Evolutionary conservation across 2,113 vertebrate genomes (phyloP).

Genomic region (Microtus oregoni): DNA sequence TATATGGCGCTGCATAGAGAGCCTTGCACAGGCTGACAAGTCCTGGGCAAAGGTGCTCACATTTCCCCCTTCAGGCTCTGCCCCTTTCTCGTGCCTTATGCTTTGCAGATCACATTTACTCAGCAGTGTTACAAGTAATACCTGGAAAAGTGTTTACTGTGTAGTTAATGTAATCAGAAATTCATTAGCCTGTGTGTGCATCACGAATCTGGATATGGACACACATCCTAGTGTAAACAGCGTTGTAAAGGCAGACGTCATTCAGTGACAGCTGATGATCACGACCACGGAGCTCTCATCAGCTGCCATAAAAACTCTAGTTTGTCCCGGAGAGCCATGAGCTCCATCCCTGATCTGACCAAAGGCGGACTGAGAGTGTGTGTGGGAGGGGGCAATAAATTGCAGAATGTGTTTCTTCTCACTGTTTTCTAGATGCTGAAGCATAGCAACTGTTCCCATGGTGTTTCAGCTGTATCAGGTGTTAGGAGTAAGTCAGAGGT

Average conservation of each 20-base stretch:
- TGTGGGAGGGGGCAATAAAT: fast-evolving
- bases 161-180: conserved; percentile 37
- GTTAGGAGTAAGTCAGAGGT: neutral
- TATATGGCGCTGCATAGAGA: neutral
- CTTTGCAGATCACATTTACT: neutral
- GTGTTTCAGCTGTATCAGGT: neutral
- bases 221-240: neutral
- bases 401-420: neutral
- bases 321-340: neutral
- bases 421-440: neutral
- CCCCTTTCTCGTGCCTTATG: neutral
- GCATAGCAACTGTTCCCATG: too few species aligned
- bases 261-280: neutral
- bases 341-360: neutral
- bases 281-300: fast-evolving
- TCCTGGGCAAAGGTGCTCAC: neutral
- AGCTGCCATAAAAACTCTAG: neutral
- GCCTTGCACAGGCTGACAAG: neutral
- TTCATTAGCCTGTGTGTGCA: neutral
- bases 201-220: neutral
- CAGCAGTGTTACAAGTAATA: neutral
- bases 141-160: neutral
- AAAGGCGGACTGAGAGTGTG: neutral
- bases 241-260: neutral
- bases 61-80: neutral